Evolutionary conservation across 1,140 invertebrate species (phyloP).

Genomic region (Drosophila insularis): DNA sequence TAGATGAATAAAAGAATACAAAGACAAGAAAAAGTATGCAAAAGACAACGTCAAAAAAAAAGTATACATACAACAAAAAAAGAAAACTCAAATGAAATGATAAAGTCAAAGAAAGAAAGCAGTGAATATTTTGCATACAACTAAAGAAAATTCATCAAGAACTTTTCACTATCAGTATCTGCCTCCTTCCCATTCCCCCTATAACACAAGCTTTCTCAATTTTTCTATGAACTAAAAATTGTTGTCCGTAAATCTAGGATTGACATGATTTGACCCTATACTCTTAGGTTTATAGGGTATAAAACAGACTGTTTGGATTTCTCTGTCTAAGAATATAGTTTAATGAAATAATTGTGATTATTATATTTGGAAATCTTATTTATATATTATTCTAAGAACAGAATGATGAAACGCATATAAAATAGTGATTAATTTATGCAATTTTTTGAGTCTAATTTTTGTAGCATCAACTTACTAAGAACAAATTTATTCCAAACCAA

Average conservation of each 20-base stretch:
- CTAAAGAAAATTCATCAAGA: conserved; percentile 3
- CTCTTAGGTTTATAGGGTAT: neutral
- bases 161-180: conserved; percentile 10
- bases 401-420: too few relatives aligned
- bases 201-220: neutral
- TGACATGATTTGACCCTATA: neutral
- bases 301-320: neutral
- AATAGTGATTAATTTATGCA: too few relatives aligned
- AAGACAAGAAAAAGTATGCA: conserved; percentile 23
- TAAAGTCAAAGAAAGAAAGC: neutral
- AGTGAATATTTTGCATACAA: conserved; percentile 5
- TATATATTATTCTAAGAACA: too few relatives aligned
- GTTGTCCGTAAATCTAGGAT: too few relatives aligned
- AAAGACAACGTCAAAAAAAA: conserved; percentile 16
- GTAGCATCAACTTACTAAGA: neutral
- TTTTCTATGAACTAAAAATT: neutral
- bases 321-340: too few relatives aligned
- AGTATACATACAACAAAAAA: neutral
- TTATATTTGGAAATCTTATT: too few relatives aligned
- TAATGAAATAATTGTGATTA: too few relatives aligned
- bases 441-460: too few relatives aligned
- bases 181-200: neutral
- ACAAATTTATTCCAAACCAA: neutral
- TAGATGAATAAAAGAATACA: conserved; percentile 17
- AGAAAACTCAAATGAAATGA: conserved; percentile 11